These are phyloP conservation scores for Ariopsis seemanni DNA, from an alignment of 2,113 vertebrate genomes.

Conservation along the genomic window DNA sequence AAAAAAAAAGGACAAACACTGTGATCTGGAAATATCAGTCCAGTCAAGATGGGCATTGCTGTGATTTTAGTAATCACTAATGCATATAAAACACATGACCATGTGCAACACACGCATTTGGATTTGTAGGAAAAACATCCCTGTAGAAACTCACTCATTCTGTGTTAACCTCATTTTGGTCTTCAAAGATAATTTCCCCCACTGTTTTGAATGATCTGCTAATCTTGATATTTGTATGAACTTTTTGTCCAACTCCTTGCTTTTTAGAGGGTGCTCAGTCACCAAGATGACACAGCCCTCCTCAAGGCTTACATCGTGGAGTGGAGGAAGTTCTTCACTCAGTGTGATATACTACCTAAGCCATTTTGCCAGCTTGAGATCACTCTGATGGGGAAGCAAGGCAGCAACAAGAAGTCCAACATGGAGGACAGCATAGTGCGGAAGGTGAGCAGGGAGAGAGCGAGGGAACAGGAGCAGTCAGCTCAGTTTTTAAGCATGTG, in stretches of 20 bases:
- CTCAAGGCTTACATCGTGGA: constrained; percentile 97
- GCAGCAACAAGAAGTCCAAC: constrained; percentile 97
- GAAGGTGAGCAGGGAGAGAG: constrained; percentile 83
- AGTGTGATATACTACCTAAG: constrained; percentile 85
- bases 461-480: background rate
- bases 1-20: background rate
- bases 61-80: background rate
- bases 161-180: background rate
- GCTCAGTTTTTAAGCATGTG: background rate
- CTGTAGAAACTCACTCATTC: background rate
- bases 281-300: constrained; percentile 96
- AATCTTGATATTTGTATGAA: background rate
- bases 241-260: background rate
- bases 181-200: background rate
- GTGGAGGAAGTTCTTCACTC: constrained; percentile 92
- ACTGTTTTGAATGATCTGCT: background rate
- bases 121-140: background rate
- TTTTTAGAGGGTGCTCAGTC: constrained; percentile 90
- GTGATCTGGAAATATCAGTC: background rate
- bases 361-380: constrained; percentile 91
- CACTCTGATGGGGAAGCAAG: constrained; percentile 97
- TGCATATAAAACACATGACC: background rate
- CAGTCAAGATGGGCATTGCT: background rate
- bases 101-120: background rate
- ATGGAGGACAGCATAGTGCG: constrained; percentile 97